Evolutionary conservation across 2,113 vertebrate genomes (phyloP), one percentile per base, ranked within the genome.

Genomic region (Aphelocoma coerulescens): DNA sequence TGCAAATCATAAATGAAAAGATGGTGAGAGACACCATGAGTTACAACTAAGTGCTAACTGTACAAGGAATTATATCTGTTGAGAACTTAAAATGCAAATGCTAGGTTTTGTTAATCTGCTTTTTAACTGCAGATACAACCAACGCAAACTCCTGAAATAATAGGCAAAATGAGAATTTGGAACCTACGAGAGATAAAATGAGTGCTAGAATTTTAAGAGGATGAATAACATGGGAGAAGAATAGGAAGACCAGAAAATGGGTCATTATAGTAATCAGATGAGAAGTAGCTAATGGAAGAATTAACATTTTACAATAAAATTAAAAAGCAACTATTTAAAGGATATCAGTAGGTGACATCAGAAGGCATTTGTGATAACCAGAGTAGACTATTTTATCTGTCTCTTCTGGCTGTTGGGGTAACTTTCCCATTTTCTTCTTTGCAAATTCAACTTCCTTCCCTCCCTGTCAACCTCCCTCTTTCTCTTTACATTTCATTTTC

Each of bases 91-190:
- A 93, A 89, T 86, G 79, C 32, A 86, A 78, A 92, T 35, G 66
- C 41, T 74, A 66, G 27, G 4, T 88, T 80, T 86, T 68, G 59
- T 63, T 91, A 92, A 95, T 89, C 52, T 16, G 28, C 23, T 51
- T 48, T 74, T 83, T 92, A 87, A 72, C 48, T 78, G 66, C 69
- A 87, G 57, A 92, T 83, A 86, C 57, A 92, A 83, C 74, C 84
- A 90, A 83, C 0, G 4, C 72, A 84, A 74, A 46, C 46, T 87
- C 58, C 77, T 94, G 80, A 81, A 91, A 91, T 66, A 94, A 93
- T 66, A 84, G 44, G 73, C 27, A 89, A 92, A 96, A 95, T 58
- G 37, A 65, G 73, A 94, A 94, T 91, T 84, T 84, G 52, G 57
- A 93, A 91, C 22, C 57, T 86, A 55, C 9, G 3, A 91, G 62